phyloP scores from a whole-genome alignment of 1,140 invertebrate genomes.

The Pogonus chalceus region DNA sequence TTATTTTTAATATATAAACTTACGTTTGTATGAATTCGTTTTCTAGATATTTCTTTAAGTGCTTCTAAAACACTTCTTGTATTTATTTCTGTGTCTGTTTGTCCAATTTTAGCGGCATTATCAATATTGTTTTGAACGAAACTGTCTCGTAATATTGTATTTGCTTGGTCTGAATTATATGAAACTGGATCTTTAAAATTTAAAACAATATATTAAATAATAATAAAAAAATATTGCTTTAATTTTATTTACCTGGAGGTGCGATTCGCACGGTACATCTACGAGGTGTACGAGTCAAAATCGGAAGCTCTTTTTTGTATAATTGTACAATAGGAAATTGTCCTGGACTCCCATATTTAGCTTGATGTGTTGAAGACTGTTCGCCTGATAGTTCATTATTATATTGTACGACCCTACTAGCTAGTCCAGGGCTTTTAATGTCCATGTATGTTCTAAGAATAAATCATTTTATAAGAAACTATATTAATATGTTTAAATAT shows the following conservation, averaged over 20 bases:
- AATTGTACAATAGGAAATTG: conserved; percentile 30
- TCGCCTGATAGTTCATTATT: conserved; percentile 27
- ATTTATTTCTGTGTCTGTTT: conserved; percentile 22
- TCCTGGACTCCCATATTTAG: conserved; percentile 29
- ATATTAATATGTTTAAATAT: background rate
- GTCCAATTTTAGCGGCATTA: background rate
- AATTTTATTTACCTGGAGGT: conserved; percentile 30
- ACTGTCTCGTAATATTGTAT: conserved; percentile 22
- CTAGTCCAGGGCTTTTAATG: conserved; percentile 36
- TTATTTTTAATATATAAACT: conserved; percentile 14
- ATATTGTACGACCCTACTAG: conserved; percentile 36
- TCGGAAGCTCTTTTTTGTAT: conserved; percentile 27
- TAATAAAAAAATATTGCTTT: conserved; percentile 8
- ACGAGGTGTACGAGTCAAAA: conserved; percentile 22
- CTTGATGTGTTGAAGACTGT: conserved; percentile 20
- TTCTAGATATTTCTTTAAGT: conserved; percentile 41
- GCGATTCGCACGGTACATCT: conserved; percentile 33
- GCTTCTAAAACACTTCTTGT: conserved; percentile 40
- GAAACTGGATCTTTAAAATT: background rate
- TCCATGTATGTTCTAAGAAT: conserved; percentile 31
- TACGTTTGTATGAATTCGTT: conserved; percentile 39
- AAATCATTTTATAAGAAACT: conserved; percentile 7
- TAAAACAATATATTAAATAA: background rate
- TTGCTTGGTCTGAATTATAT: conserved; percentile 12
- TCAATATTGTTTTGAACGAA: conserved; percentile 26